Percentiles rank a stretch among this genome's conserved stretches.
These are phyloP conservation scores for Orientallactaga bullata DNA, from an alignment of 2,113 vertebrate genomes.

Conservation along the genomic window DNA sequence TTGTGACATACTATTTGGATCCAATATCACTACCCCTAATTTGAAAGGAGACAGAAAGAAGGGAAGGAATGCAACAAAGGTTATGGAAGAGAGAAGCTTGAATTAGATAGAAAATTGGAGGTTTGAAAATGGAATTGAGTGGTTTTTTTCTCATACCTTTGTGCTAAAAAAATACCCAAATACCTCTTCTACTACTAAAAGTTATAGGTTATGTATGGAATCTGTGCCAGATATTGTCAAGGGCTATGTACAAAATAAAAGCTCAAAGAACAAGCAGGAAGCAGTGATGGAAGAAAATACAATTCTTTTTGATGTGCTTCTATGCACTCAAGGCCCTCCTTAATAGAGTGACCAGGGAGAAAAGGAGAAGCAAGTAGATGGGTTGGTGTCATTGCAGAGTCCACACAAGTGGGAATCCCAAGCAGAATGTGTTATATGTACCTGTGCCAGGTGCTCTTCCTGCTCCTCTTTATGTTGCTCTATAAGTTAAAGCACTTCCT, in stretches of 20 bases:
- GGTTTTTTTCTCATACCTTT: background rate
- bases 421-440: background rate
- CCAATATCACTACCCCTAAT: background rate
- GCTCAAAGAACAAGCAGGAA: background rate
- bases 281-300: background rate
- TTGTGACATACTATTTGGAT: background rate
- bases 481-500: constrained; percentile 71
- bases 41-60: background rate
- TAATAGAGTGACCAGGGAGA: background rate
- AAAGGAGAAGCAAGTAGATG: too few relatives aligned
- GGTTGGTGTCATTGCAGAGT: background rate
- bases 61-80: background rate
- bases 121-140: background rate
- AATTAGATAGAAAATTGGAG: background rate
- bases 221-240: background rate
- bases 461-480: constrained; percentile 22
- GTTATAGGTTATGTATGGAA: background rate
- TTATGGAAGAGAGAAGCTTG: background rate
- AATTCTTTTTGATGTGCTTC: background rate
- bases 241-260: background rate
- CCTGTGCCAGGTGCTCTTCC: background rate
- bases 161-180: constrained; percentile 33
- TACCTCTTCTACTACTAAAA: background rate
- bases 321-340: background rate
- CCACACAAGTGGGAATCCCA: background rate